Evolutionary conservation across 2,888 invertebrate species (phyloP), one percentile per base, ranked within the genome.

Genomic region (Stramonita haemastoma): DNA sequence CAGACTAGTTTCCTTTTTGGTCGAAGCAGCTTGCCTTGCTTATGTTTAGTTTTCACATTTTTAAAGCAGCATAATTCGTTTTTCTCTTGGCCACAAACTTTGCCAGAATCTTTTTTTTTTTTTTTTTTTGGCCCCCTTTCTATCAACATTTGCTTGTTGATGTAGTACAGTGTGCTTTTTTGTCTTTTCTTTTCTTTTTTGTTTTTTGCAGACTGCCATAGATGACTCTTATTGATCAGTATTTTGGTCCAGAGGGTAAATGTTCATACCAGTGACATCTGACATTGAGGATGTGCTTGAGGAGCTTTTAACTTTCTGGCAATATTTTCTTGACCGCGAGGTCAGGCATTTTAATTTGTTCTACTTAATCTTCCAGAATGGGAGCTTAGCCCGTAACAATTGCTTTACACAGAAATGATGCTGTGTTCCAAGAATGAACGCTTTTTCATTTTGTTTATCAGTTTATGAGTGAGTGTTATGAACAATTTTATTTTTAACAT

Each of bases 61-160:
- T 85, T 22, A 36, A 11, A 26, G 81, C 81, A 83, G 29, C 6
- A 22, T 83, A 56, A 29, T 46, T 46, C 22, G 22, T 36, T 83
- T 85, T 85, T 85, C 56, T 46, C 34, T 87, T n/a, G 36, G 87
- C 73, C 87, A 87, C 87, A 87, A 87, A 87, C 87, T 66, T 73
- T 87, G 87, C 87, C 87, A 87, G 87, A 66, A 66, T 70, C 8
- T 26, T n/a, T 87, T 46, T 46, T 22, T 73, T 73, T 73, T n/a
- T 73, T 73, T 36, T 36, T 19, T 15, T 26, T 15, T 17, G 17
- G 17, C 34, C n/a, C n/a, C 22, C n/a, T n/a, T 22, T 73, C n/a
- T 73, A 73, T 83, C 19, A 34, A 83, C 26, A 11, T 29, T 8
- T 5, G 5, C 4, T 81, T 81, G 81, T 79, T 22, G n/a, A 79